These are phyloP conservation scores for Biston stratarius DNA, from an alignment of 2,888 invertebrate species.

Conservation along the genomic window DNA sequence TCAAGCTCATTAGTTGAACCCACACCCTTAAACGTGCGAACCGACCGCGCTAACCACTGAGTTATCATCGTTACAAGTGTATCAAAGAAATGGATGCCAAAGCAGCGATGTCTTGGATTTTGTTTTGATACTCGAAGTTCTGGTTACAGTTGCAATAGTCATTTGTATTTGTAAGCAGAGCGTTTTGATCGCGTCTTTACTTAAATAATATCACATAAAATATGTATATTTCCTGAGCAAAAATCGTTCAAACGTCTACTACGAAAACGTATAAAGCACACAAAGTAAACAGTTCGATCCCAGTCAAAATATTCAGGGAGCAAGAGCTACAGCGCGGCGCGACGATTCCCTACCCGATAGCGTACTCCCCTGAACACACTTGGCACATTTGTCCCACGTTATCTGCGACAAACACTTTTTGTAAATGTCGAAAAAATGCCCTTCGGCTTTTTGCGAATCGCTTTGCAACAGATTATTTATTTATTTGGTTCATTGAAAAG, in stretches of 20 bases:
- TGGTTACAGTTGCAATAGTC: too few relatives aligned
- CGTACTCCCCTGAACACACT: constrained; percentile 59
- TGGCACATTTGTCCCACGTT: constrained; percentile 65
- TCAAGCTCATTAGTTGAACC: too few relatives aligned
- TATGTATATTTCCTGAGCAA: too few relatives aligned
- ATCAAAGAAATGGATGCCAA: too few relatives aligned
- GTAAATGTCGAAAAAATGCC: constrained; percentile 48
- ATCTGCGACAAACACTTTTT: constrained; percentile 69
- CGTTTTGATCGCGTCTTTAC: too few relatives aligned
- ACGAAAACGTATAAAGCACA: neutral
- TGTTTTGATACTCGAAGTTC: too few relatives aligned
- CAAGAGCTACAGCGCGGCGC: constrained; percentile 56
- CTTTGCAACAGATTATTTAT: constrained; percentile 17
- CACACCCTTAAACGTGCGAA: too few relatives aligned
- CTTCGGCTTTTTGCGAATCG: constrained; percentile 41
- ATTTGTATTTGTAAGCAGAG: too few relatives aligned
- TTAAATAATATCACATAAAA: too few relatives aligned
- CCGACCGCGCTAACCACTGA: too few relatives aligned
- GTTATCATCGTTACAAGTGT: too few relatives aligned
- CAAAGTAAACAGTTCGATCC: constrained; percentile 33
- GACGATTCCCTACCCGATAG: constrained; percentile 61
- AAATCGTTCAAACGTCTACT: constrained; percentile 1
- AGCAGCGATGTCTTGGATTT: too few relatives aligned
- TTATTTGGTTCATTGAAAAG: neutral
- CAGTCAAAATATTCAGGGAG: constrained; percentile 41